A percentile compares a stretch with the other conserved stretches of the same genome.
Evolutionary conservation across 1,140 invertebrate genomes (phyloP).

Genomic region (Hycleus phaleratus): DNA sequence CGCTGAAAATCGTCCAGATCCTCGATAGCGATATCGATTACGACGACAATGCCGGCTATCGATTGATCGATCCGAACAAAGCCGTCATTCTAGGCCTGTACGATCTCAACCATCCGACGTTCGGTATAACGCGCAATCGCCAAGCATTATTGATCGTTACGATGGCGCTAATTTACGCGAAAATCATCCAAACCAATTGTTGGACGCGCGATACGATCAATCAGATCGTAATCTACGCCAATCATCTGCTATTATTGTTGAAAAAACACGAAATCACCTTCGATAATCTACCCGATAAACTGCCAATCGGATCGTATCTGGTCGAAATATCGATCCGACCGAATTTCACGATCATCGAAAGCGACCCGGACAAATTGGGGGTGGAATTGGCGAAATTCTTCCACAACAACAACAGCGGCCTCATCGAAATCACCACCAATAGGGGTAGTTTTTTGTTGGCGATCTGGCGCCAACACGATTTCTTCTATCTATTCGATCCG

Average conservation of each 20-base stretch:
- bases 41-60: too few species aligned
- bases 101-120: slow-evolving; percentile 47
- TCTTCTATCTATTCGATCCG: slow-evolving; percentile 49
- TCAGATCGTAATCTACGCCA: slow-evolving; percentile 47
- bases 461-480: slow-evolving; percentile 47
- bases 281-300: too few species aligned
- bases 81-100: too few species aligned
- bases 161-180: slow-evolving; percentile 44
- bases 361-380: too few species aligned
- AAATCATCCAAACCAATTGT: slow-evolving; percentile 47
- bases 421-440: slow-evolving; percentile 39
- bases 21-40: slow-evolving; percentile 44
- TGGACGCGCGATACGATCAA: slow-evolving; percentile 48
- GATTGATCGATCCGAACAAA: too few species aligned
- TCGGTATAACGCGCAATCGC: slow-evolving; percentile 45
- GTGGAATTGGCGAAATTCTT: slow-evolving; percentile 32
- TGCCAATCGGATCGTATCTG: slow-evolving; percentile 43
- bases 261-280: slow-evolving; percentile 23
- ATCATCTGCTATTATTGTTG: slow-evolving; percentile 43
- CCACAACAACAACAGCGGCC: slow-evolving; percentile 43
- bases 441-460: slow-evolving; percentile 41
- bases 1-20: slow-evolving; percentile 34
- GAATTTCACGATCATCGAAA: slow-evolving; percentile 41
- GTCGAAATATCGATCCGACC: slow-evolving; percentile 46
- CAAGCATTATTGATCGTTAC: slow-evolving; percentile 45